Percentiles rank a stretch among this genome's conserved stretches.
These are phyloP conservation scores for Phaethornis superciliosus DNA, from an alignment of 2,113 vertebrate genomes.

Conservation along the genomic window DNA sequence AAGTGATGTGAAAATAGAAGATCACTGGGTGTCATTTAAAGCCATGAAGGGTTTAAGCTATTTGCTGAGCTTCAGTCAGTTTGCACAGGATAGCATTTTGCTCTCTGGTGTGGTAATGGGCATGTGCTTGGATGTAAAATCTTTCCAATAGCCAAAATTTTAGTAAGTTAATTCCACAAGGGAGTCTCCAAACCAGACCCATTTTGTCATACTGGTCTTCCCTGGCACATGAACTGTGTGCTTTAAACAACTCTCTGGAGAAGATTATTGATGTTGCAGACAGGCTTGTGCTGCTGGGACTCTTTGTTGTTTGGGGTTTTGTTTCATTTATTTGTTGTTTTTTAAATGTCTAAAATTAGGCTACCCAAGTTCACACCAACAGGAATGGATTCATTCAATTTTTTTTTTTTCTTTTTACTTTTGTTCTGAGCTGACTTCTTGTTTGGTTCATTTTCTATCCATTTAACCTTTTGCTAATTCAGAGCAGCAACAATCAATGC, in stretches of 20 bases:
- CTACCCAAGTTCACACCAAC: not conserved
- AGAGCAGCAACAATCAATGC: not conserved
- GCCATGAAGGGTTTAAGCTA: not conserved
- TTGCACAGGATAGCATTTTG: not conserved
- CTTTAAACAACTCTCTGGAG: constrained; percentile 41
- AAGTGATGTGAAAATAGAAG: not conserved
- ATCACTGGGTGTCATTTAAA: not conserved
- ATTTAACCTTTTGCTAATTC: not conserved
- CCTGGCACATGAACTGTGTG: not conserved
- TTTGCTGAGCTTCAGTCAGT: not conserved
- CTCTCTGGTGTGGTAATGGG: not conserved
- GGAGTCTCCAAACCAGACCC: not conserved
- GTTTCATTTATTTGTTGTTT: not conserved
- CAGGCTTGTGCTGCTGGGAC: not conserved
- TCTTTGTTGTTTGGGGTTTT: not conserved
- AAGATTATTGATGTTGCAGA: not conserved
- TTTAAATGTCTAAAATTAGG: not conserved
- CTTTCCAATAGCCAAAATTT: constrained; percentile 26
- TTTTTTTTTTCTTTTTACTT: not conserved
- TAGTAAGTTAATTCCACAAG: not conserved
- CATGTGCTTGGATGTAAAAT: not conserved
- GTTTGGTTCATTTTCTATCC: not conserved
- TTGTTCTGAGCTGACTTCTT: not conserved
- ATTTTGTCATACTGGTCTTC: not conserved
- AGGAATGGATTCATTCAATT: not conserved